Percentiles rank a stretch among this genome's conserved stretches.
phyloP scores from a whole-genome alignment of 2,113 vertebrate species.

The Castor canadensis region DNA sequence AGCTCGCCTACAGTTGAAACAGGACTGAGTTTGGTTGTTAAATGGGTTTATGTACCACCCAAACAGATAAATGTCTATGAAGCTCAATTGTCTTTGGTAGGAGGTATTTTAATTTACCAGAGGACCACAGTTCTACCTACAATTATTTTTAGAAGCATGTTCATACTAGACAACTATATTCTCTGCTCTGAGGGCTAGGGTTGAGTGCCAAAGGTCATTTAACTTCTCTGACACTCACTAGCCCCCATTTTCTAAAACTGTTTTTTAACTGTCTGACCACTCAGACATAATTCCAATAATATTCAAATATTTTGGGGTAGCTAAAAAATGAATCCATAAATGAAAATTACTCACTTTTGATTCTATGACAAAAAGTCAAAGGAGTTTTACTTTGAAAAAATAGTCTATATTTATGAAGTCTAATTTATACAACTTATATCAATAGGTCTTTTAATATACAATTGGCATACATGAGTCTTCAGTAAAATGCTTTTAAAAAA shows the following conservation, averaged over 20 bases:
- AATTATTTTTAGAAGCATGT: constrained; percentile 57
- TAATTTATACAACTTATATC: constrained; percentile 29
- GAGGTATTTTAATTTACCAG: constrained; percentile 57
- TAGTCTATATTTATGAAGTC: constrained; percentile 39
- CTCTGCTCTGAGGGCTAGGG: background rate
- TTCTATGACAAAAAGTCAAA: constrained; percentile 37
- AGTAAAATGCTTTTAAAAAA: background rate
- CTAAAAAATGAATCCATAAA: background rate
- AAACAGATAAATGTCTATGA: constrained; percentile 51
- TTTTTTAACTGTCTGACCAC: constrained; percentile 11
- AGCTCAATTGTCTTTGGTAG: constrained; percentile 33
- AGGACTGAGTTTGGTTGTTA: constrained; percentile 35
- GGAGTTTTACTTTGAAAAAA: constrained; percentile 48
- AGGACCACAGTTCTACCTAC: constrained; percentile 45
- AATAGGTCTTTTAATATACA: background rate
- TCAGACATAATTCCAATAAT: constrained; percentile 26
- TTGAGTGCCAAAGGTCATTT: constrained; percentile 52
- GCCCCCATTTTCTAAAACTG: constrained; percentile 42
- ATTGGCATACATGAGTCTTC: background rate
- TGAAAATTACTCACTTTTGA: constrained; percentile 27
- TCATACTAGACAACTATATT: constrained; percentile 53
- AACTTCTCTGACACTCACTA: constrained; percentile 8
- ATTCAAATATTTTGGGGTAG: constrained; percentile 50
- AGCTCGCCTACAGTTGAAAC: constrained; percentile 41
- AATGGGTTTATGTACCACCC: background rate